Evolutionary conservation across 2,113 vertebrate genomes (phyloP).

Genomic region (Chlamydotis undulata): DNA sequence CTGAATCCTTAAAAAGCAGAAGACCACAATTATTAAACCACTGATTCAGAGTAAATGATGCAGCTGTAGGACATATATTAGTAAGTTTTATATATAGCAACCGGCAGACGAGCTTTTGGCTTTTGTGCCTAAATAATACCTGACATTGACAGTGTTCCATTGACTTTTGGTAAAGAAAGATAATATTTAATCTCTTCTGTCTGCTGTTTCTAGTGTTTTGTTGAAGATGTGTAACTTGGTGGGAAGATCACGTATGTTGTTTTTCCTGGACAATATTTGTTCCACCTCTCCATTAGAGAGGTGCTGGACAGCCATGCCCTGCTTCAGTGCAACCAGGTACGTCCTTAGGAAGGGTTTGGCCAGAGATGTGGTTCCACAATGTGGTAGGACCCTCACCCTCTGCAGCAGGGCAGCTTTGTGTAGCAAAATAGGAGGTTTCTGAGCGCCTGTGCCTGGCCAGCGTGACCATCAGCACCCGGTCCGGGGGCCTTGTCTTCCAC

Average conservation of each 20-base stretch:
- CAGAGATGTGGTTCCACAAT: background rate
- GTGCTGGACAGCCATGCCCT: background rate
- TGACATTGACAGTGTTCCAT: background rate
- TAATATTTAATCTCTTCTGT: background rate
- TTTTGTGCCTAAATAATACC: conserved; percentile 13
- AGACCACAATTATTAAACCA: background rate
- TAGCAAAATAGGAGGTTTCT: fast-evolving
- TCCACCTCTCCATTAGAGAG: background rate
- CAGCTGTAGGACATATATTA: background rate
- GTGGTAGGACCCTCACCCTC: background rate
- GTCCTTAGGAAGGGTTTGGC: background rate
- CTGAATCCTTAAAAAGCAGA: conserved; percentile 46
- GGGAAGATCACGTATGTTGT: background rate
- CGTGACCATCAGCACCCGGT: background rate
- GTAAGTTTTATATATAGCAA: conserved; percentile 6
- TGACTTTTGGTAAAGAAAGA: background rate
- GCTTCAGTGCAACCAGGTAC: fast-evolving
- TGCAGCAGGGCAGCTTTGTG: background rate
- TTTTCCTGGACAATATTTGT: background rate
- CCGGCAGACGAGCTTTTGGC: conserved; percentile 15
- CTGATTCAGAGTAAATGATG: conserved; percentile 19
- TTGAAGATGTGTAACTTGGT: background rate
- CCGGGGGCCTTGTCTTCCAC: background rate
- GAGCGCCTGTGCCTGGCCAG: background rate
- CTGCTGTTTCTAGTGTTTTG: background rate